These are phyloP conservation scores for Nematopogon swammerdamellus DNA, from an alignment of 2,888 invertebrate genomes.

Conservation along the genomic window DNA sequence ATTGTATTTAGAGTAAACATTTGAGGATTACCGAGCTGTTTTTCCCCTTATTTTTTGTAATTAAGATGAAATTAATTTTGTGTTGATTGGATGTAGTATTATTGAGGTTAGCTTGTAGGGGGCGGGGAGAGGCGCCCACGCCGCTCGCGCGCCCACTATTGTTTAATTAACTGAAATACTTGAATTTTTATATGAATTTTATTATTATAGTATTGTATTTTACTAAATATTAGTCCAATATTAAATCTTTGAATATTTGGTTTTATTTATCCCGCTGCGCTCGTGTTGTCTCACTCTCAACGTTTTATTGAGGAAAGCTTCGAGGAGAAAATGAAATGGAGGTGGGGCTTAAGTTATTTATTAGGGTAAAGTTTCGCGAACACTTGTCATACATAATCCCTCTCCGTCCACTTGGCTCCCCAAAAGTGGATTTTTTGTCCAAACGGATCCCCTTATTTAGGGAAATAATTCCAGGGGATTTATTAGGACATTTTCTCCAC, in stretches of 20 bases:
- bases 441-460: too few relatives aligned
- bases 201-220: conserved; percentile 54
- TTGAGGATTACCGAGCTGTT: conserved; percentile 28
- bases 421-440: too few relatives aligned
- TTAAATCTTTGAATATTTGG: conserved; percentile 41
- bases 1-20: conserved; percentile 5
- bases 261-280: conserved; percentile 40
- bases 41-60: conserved; percentile 21
- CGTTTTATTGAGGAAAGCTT: too few relatives aligned
- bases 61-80: conserved; percentile 30
- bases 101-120: conserved; percentile 23
- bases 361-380: too few relatives aligned
- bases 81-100: conserved; percentile 32
- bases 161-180: conserved; percentile 47
- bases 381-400: too few relatives aligned
- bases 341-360: too few relatives aligned
- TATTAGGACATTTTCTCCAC: too few relatives aligned
- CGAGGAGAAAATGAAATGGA: too few relatives aligned
- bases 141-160: conserved; percentile 20
- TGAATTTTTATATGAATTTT: conserved; percentile 56
- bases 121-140: conserved; percentile 12
- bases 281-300: too few relatives aligned
- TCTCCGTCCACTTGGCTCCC: too few relatives aligned
- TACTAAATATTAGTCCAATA: conserved; percentile 56
- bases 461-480: too few relatives aligned